Conservation (phyloP, 2,888 invertebrate species). For the Nebria salina region DNA sequence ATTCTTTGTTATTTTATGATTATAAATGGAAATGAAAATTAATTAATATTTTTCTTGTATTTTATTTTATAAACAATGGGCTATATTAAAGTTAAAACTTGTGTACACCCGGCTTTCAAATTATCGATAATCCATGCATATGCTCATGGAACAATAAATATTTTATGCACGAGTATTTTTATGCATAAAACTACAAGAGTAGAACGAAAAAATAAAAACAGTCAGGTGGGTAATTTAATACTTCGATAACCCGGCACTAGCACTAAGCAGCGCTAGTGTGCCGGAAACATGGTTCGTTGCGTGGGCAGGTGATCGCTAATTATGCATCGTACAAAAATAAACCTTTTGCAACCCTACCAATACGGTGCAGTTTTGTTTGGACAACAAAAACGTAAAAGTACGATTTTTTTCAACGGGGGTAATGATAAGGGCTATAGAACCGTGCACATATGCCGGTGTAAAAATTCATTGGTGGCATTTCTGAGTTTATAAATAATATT, state of each 20-base stretch:
- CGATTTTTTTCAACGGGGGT: neutral
- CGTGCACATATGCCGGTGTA: neutral
- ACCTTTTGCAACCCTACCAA: neutral
- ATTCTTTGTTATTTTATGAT: too few species aligned
- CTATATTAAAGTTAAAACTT: too few species aligned
- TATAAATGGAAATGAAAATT: too few species aligned
- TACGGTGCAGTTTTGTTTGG: neutral
- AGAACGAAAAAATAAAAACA: neutral
- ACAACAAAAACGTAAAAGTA: neutral
- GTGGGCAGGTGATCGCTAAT: constrained; percentile 13
- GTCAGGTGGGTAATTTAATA: constrained; percentile 27
- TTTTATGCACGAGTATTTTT: neutral
- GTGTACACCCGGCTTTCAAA: too few species aligned
- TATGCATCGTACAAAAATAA: constrained; percentile 4
- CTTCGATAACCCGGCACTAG: constrained; percentile 14
- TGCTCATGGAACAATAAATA: neutral
- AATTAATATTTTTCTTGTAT: too few species aligned
- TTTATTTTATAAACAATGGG: too few species aligned
- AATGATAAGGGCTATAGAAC: neutral
- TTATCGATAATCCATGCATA: neutral
- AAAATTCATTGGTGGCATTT: neutral
- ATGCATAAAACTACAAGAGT: neutral
- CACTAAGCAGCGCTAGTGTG: neutral
- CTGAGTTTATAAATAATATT: neutral
- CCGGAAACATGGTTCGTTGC: constrained; percentile 9